Base-by-base conservation (phyloP, 2,888 invertebrate genomes). In the Phyllotreta cruciferae region DNA sequence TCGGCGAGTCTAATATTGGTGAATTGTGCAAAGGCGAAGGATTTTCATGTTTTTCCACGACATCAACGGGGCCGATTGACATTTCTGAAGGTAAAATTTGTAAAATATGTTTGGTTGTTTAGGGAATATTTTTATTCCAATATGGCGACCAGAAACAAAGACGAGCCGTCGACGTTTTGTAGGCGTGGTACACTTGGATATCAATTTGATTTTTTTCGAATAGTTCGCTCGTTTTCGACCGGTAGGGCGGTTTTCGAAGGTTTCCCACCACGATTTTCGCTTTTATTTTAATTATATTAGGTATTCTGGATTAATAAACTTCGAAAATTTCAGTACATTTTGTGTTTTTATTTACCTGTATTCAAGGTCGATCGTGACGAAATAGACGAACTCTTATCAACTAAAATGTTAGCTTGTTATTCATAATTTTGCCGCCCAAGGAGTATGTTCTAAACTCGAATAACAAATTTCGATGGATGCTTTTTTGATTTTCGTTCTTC, bases 21-120 rank as follows among this genome's bases (percentile, higher is more conserved):
- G 79, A 77, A 75, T 75, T 78, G 79, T 79, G 80, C 75, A 71
- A 75, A 66, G 77, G 73, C 68, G 73, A 73, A 66, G 76, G 73
- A 67, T 79, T 79, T 77, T 74, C 79, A 68, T 74, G 75, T 72
- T 79, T 78, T 78, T 77, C 79, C 69, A 68, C 78, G 66, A 70
- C 77, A 70, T 68, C 70, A 64, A 72, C 73, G 62, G 72, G 71
- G 72, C 74, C 77, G 75, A 78, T 79, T 73, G 80, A 79, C 74
- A 72, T 72, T 68, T 70, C 76, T 68, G 80, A 82, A 82, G 82
- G 82, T 82, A 82, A 82, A 78, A 75, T 77, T 78, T 77, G 70
- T 70, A 77, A 80, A 81, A 80, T 81, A 79, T 80, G 80, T 79
- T 81, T 77, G 74, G 72, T 75, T 77, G 77, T 79, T 79, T 79